Percentiles rank a stretch among this genome's conserved stretches.
Conservation (phyloP, 2,888 invertebrate species). For the Callimorpha dominula region DNA sequence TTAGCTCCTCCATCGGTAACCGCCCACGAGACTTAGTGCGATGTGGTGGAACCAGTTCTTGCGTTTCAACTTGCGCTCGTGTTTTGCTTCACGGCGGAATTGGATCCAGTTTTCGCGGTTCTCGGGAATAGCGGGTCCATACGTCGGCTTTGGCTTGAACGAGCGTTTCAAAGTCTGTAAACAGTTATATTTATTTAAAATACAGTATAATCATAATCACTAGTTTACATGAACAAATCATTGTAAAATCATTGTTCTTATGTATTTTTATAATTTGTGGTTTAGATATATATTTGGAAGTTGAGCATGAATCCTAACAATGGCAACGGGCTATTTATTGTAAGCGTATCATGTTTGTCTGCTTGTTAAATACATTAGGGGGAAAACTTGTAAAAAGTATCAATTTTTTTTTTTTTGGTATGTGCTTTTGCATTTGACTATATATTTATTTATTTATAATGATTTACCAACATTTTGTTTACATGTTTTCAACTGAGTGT, state of each 20-base stretch:
- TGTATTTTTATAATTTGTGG: too few relatives aligned
- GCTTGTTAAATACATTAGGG: background rate
- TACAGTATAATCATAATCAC: too few relatives aligned
- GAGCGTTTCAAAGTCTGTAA: constrained; percentile 79
- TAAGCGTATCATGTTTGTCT: background rate
- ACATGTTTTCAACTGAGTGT: too few relatives aligned
- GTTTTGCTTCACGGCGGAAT: constrained; percentile 82
- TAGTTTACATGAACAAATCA: too few relatives aligned
- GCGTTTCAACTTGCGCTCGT: constrained; percentile 65
- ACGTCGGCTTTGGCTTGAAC: constrained; percentile 77
- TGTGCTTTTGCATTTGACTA: too few relatives aligned
- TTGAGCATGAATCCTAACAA: background rate
- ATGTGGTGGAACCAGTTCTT: constrained; percentile 77
- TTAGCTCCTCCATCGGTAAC: constrained; percentile 62
- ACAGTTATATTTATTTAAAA: background rate
- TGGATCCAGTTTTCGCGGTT: constrained; percentile 86
- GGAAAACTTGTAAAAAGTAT: too few relatives aligned
- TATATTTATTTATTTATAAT: too few relatives aligned
- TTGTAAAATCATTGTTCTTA: too few relatives aligned
- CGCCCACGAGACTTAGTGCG: constrained; percentile 68
- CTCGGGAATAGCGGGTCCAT: constrained; percentile 84
- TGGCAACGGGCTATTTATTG: background rate
- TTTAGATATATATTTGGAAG: background rate
- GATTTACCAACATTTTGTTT: too few relatives aligned
- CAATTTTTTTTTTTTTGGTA: too few relatives aligned